phyloP scores from a whole-genome alignment of 1,140 invertebrate genomes.

The Trachymyrmex septentrionalis region DNA sequence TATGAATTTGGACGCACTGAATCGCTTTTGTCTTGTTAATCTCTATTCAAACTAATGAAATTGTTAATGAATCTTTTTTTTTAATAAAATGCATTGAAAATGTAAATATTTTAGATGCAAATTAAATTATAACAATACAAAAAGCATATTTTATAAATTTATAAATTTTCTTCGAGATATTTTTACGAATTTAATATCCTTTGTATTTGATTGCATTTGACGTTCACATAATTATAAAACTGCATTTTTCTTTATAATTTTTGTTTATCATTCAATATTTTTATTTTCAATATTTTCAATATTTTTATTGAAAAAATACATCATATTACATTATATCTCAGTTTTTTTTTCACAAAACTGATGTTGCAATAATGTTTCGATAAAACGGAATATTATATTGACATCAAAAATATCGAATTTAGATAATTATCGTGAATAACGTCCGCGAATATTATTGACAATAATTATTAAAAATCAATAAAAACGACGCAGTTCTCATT shows the following conservation, averaged over 20 bases:
- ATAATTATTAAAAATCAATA: not conserved
- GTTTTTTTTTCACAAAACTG: not conserved
- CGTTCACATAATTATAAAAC: not conserved
- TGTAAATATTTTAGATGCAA: not conserved
- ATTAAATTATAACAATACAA: not conserved
- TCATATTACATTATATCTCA: not conserved
- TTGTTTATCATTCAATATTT: constrained; percentile 1
- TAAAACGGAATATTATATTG: not conserved
- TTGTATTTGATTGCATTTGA: not conserved
- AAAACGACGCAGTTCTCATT: not conserved
- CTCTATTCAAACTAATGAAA: not conserved
- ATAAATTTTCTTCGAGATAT: not conserved
- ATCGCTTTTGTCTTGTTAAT: not conserved
- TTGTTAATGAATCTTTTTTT: not conserved
- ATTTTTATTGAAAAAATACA: constrained; percentile 19
- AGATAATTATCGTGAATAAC: constrained; percentile 18
- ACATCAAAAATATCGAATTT: not conserved
- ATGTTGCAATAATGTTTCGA: not conserved
- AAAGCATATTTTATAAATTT: not conserved
- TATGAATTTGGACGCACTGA: constrained; percentile 5
- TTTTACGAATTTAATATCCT: constrained; percentile 4
- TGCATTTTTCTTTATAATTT: not conserved
- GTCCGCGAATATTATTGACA: not conserved
- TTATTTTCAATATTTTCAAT: not conserved
- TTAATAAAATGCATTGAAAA: not conserved